phyloP scores from a whole-genome alignment of 2,888 invertebrate species.

The Meliscaeva auricollis region DNA sequence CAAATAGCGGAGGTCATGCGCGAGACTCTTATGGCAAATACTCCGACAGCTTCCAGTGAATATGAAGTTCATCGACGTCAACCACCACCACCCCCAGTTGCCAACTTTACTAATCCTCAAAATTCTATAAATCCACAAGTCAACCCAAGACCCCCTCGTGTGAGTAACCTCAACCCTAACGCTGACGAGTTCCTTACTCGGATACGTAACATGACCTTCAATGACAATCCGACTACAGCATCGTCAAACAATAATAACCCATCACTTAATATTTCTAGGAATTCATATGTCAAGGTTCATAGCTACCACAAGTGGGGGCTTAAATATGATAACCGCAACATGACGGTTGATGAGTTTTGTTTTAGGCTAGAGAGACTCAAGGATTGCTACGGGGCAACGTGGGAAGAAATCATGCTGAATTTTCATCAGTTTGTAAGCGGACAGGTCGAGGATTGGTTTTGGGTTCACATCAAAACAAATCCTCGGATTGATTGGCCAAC shows the following conservation, averaged over 20 bases:
- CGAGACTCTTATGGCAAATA: neutral
- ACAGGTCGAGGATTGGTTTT: neutral
- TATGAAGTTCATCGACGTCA: neutral
- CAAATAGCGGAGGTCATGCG: neutral
- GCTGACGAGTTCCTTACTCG: neutral
- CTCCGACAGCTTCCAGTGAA: neutral
- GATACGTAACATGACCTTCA: neutral
- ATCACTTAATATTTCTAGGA: neutral
- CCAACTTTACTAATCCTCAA: neutral
- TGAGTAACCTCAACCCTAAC: neutral
- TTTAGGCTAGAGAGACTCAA: neutral
- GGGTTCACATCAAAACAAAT: neutral
- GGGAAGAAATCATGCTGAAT: neutral
- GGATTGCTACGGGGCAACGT: neutral
- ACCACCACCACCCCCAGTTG: neutral
- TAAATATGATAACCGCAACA: neutral
- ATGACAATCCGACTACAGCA: neutral
- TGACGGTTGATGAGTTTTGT: neutral
- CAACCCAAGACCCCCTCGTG: neutral
- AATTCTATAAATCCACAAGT: neutral
- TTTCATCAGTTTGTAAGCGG: slow-evolving; percentile 6
- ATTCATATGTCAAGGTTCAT: neutral
- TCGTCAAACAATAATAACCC: neutral
- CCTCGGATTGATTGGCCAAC: neutral
- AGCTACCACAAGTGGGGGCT: slow-evolving; percentile 5